These are phyloP conservation scores for Heliocidaris erythrogramma DNA, from an alignment of 35 echinoderm and acorn worm genomes.

Conservation along the genomic window DNA sequence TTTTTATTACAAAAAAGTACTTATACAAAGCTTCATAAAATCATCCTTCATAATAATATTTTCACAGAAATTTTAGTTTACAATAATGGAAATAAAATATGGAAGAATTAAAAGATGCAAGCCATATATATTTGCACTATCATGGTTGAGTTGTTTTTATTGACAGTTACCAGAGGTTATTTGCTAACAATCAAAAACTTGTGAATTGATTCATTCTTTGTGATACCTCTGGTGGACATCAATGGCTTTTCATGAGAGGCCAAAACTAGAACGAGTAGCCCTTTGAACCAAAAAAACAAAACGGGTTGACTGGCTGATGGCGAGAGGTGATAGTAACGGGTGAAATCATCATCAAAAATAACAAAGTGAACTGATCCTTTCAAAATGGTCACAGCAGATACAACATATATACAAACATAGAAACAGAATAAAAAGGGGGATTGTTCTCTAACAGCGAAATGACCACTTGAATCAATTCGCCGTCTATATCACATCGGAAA, in stretches of 20 bases:
- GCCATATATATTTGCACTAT: neutral
- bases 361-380: neutral
- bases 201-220: neutral
- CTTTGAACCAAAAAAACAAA: neutral
- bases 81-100: neutral
- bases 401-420: neutral
- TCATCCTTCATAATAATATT: neutral
- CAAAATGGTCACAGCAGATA: neutral
- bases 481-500: neutral
- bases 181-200: neutral
- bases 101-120: neutral
- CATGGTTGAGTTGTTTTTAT: conserved; percentile 1
- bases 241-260: neutral
- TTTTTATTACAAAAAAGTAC: neutral
- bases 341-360: neutral
- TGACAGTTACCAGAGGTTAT: neutral
- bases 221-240: neutral
- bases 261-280: neutral
- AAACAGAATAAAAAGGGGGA: neutral
- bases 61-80: neutral
- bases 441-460: neutral
- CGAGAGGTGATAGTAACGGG: neutral
- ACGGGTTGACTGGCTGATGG: neutral
- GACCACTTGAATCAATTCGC: neutral
- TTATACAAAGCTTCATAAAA: neutral